A percentile compares a stretch with the other conserved stretches of the same genome.
Conservation (phyloP, 2,113 vertebrate species). For the Brachirus orientalis region DNA sequence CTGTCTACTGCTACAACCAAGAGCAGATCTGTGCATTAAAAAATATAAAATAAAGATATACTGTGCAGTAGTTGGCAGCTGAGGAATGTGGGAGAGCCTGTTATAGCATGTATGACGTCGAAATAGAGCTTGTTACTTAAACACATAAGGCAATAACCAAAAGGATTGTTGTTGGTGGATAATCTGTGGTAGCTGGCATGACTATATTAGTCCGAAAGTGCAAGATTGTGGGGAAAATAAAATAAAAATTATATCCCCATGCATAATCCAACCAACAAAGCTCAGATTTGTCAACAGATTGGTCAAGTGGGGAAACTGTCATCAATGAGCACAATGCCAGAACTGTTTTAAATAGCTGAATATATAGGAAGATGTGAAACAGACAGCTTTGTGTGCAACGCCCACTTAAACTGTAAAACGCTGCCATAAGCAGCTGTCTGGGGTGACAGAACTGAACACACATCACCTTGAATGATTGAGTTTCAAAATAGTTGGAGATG, state of each 20-base stretch:
- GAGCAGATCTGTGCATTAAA: not conserved
- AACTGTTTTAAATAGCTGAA: too few relatives aligned
- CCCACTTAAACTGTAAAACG: not conserved
- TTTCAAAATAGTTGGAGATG: constrained; percentile 2
- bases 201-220: too few relatives aligned
- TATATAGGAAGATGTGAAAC: constrained; percentile 4
- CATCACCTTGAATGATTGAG: too few relatives aligned
- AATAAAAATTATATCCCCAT: not conserved
- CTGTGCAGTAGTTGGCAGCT: not conserved
- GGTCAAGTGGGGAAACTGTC: not conserved
- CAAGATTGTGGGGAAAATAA: too few relatives aligned
- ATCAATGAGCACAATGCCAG: constrained; percentile 6
- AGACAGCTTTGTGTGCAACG: not conserved
- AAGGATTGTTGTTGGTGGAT: constrained; percentile 35
- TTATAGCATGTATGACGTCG: constrained; percentile 11
- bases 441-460: too few relatives aligned
- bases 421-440: too few relatives aligned
- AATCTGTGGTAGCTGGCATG: constrained; percentile 29
- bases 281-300: not conserved
- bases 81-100: not conserved
- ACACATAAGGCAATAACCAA: too few relatives aligned
- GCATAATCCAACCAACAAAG: not conserved
- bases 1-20: not conserved
- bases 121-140: constrained; percentile 29
- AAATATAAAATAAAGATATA: not conserved